phyloP scores from a whole-genome alignment of 2,113 vertebrate genomes.

The Corythornis cristatus region DNA sequence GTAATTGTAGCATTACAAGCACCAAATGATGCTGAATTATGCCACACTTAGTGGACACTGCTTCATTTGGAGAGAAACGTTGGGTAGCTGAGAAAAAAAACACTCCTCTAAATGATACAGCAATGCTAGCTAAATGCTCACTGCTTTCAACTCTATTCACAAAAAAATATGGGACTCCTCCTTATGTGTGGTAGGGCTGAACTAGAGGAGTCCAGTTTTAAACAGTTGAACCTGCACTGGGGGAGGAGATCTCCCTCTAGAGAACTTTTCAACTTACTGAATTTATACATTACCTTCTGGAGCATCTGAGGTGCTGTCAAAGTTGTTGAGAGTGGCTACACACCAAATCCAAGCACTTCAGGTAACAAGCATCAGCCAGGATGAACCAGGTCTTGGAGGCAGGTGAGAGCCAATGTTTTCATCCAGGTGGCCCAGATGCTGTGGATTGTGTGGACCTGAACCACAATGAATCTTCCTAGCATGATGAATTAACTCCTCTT shows the following conservation, averaged over 20 bases:
- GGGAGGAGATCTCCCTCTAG: not conserved
- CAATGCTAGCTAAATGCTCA: not conserved
- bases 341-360: not conserved
- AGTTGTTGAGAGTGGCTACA: not conserved
- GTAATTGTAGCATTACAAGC: constrained; percentile 64
- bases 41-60: not conserved
- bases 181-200: not conserved
- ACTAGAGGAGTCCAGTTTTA: not conserved
- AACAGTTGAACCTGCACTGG: not conserved
- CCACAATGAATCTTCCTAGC: not conserved
- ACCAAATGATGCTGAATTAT: constrained; percentile 66
- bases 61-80: not conserved
- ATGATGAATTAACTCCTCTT: not conserved
- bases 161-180: not conserved
- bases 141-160: not conserved
- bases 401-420: not conserved
- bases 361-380: not conserved
- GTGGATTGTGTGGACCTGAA: not conserved
- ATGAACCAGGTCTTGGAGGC: not conserved
- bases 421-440: not conserved
- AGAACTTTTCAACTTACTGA: not conserved
- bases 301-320: not conserved
- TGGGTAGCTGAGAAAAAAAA: not conserved
- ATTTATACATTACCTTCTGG: not conserved
- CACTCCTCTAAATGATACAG: not conserved